phyloP scores from a whole-genome alignment of 2,113 vertebrate genomes.

The Platichthys flesus region DNA sequence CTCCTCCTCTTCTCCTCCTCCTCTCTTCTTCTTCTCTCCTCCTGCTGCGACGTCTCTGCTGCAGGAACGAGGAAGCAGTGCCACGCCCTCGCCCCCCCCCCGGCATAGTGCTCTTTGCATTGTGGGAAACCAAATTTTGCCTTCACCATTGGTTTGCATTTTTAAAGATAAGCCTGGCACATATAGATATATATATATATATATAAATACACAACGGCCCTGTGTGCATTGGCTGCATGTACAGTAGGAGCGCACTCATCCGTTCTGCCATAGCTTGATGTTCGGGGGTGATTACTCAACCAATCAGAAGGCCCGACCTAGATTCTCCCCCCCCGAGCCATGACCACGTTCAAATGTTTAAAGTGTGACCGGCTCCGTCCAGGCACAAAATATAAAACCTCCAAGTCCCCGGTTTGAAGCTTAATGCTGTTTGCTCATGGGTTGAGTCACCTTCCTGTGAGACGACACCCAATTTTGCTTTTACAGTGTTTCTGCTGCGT shows the following conservation, averaged over 20 bases:
- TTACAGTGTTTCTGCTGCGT: slow-evolving; percentile 30
- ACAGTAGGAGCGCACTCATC: background rate
- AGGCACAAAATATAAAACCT: background rate
- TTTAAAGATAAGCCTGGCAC: slow-evolving; percentile 1
- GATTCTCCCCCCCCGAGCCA: slow-evolving; percentile 24
- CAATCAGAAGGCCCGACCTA: slow-evolving; percentile 62
- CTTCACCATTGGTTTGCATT: slow-evolving; percentile 18
- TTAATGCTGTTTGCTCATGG: background rate
- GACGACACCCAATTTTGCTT: background rate
- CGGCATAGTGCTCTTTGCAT: slow-evolving; percentile 1
- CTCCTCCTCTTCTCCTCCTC: slow-evolving; percentile 41
- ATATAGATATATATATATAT: too few relatives aligned
- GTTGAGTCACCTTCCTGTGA: slow-evolving; percentile 3
- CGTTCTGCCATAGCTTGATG: slow-evolving; percentile 6
- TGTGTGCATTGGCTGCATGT: background rate
- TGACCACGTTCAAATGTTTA: slow-evolving; percentile 28
- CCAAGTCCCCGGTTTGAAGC: background rate
- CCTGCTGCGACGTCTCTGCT: slow-evolving; percentile 49
- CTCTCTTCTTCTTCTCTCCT: slow-evolving; percentile 38
- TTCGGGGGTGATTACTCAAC: slow-evolving; percentile 44
- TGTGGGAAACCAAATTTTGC: slow-evolving; percentile 36
- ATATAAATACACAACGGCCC: too few relatives aligned
- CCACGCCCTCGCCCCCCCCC: slow-evolving; percentile 7
- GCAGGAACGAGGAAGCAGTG: slow-evolving; percentile 14
- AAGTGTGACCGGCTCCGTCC: slow-evolving; percentile 8